These are phyloP conservation scores for Spizaetus ornatus DNA, from an alignment of 2,113 vertebrate species.

Conservation along the genomic window DNA sequence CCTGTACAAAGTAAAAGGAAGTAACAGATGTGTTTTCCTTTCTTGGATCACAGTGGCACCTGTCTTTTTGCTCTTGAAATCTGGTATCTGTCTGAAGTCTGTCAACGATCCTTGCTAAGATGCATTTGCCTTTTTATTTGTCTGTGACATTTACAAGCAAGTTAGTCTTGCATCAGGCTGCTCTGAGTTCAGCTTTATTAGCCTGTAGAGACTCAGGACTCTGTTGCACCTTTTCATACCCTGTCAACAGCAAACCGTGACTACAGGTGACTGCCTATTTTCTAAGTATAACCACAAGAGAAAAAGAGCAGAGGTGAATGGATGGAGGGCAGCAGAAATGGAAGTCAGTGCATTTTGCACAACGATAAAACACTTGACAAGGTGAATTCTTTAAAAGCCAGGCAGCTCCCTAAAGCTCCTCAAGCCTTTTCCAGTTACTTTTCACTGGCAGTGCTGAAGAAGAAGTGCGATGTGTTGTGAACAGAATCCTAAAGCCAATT, in stretches of 20 bases:
- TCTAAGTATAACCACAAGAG: background rate
- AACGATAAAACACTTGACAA: background rate
- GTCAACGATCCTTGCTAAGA: background rate
- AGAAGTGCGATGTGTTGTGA: background rate
- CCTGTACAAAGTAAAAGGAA: background rate
- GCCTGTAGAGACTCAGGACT: background rate
- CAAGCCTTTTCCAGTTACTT: background rate
- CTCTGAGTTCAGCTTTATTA: background rate
- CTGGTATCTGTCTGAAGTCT: background rate
- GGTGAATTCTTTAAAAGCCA: background rate
- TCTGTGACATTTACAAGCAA: background rate
- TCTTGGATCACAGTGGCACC: background rate
- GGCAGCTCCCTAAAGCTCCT: background rate
- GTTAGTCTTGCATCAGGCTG: background rate
- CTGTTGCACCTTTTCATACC: background rate
- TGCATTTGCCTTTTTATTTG: background rate
- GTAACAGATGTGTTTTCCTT: background rate
- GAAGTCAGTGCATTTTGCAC: background rate
- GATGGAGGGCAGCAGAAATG: background rate
- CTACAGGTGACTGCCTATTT: background rate
- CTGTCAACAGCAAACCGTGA: background rate
- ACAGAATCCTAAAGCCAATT: background rate
- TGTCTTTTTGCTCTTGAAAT: background rate
- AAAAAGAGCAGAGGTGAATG: background rate
- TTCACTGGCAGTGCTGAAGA: background rate